Conservation (phyloP, 2,113 vertebrate genomes). For the Myodes glareolus region DNA sequence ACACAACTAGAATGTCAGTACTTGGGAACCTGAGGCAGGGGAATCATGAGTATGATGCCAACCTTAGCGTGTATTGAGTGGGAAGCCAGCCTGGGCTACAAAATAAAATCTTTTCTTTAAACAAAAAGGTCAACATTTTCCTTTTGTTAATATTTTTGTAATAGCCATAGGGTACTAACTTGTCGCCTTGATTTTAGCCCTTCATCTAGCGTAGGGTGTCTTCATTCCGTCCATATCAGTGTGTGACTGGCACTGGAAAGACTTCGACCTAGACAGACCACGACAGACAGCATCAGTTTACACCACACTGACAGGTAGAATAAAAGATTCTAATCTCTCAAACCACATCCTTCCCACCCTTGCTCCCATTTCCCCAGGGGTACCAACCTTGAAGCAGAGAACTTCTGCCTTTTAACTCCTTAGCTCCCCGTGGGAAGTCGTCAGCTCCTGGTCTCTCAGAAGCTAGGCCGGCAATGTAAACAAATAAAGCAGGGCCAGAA, state of each 20-base stretch:
- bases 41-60: neutral
- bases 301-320: neutral
- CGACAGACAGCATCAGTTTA: neutral
- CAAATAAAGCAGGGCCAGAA: neutral
- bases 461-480: neutral
- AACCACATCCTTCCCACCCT: neutral
- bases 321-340: conserved; percentile 12
- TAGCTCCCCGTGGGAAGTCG: neutral
- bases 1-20: neutral
- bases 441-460: neutral
- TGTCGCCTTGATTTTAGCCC: neutral
- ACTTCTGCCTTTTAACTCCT: neutral
- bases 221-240: neutral
- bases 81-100: neutral
- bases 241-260: neutral
- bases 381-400: neutral
- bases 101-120: neutral
- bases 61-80: neutral
- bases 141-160: neutral
- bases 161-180: neutral
- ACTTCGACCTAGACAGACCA: neutral
- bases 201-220: neutral
- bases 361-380: neutral
- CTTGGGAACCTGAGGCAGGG: neutral
- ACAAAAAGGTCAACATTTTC: neutral